Evolutionary conservation across 2,797 vertebrate species (phyloP).

Genomic region (Gymnoscopelus microlampas): DNA sequence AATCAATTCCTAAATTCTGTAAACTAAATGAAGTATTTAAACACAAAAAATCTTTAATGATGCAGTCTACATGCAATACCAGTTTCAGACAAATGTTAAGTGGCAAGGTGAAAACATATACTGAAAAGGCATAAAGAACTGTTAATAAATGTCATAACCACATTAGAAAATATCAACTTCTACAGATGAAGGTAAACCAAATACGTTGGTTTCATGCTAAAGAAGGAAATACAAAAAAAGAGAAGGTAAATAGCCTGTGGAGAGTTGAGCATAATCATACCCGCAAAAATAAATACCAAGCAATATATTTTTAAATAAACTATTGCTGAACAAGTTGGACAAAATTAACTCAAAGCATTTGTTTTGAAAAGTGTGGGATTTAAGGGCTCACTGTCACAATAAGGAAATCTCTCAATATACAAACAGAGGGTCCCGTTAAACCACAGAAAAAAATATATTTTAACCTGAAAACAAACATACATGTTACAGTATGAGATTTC

Average conservation of each 20-base stretch:
- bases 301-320: not conserved
- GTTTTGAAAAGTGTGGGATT: constrained; percentile 5
- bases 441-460: constrained; percentile 34
- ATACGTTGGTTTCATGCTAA: constrained; percentile 27
- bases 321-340: constrained; percentile 4
- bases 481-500: constrained; percentile 62
- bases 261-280: constrained; percentile 12
- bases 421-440: constrained; percentile 51
- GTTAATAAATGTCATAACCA: constrained; percentile 48
- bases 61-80: constrained; percentile 61
- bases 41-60: constrained; percentile 32
- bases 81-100: constrained; percentile 43
- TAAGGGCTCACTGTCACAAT: constrained; percentile 50
- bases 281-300: constrained; percentile 9
- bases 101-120: constrained; percentile 33
- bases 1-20: too few relatives aligned
- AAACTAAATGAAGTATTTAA: constrained; percentile 2
- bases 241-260: constrained; percentile 19
- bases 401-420: constrained; percentile 42
- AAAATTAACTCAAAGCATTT: constrained; percentile 31
- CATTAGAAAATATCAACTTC: constrained; percentile 17
- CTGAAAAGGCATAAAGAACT: constrained; percentile 34
- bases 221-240: too few relatives aligned
- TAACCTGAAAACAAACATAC: constrained; percentile 36
- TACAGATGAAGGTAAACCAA: constrained; percentile 26